Evolutionary conservation across 30 jellyfish, hydroid and myxozoan species (phyloP), one percentile per base, ranked within the genome.

Genomic region (Aurelia sp.): DNA sequence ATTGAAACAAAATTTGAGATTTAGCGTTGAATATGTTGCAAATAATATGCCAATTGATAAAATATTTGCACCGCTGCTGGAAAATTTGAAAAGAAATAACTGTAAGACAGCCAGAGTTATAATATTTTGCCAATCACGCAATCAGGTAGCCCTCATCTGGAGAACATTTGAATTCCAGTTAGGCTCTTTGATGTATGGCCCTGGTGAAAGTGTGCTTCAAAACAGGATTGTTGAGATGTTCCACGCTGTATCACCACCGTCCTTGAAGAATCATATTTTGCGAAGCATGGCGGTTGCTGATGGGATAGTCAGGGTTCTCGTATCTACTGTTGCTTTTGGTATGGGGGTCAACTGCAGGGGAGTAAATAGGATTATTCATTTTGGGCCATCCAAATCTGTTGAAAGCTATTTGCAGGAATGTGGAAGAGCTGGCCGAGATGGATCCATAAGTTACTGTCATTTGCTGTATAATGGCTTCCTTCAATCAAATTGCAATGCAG

Each of bases 381-480:
- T 67, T 67, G 79, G 79, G 10, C 79, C 79, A 67, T 67, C 79
- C 7, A 67, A 67, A n/a, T 13, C 79, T 9, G 31, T 67, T 67
- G 51, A 67, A 55, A 67, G 79, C 31, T n/a, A n/a, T n/a, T n/a
- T n/a, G n/a, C n/a, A n/a, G n/a, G n/a, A n/a, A n/a, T n/a, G n/a
- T n/a, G n/a, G n/a, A n/a, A n/a, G n/a, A n/a, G n/a, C n/a, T n/a
- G n/a, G n/a, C n/a, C n/a, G n/a, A n/a, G n/a, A n/a, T n/a, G n/a
- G n/a, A n/a, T n/a, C n/a, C n/a, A n/a, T n/a, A n/a, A n/a, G n/a
- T n/a, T n/a, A n/a, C n/a, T 69, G 81, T 69, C 63, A 24, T 38
- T 38, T 69, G 81, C 81, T 69, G 81, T 69, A 69, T 15, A 69
- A 69, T 69, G 65, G 81, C 63, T 69, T 69, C 47, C 30, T 59